Conservation (phyloP, 2,888 invertebrate genomes). For the Sinotaia quadrata region DNA sequence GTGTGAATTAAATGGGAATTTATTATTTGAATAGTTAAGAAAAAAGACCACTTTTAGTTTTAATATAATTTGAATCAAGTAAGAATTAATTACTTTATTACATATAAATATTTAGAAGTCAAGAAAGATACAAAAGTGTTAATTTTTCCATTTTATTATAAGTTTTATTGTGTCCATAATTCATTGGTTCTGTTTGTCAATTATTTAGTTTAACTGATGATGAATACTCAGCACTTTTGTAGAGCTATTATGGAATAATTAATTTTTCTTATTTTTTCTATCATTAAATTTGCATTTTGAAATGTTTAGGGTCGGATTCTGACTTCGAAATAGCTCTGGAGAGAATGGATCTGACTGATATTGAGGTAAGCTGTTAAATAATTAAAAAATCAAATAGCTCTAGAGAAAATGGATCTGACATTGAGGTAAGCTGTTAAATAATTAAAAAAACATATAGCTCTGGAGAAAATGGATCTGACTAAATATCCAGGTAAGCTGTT, state of each 20-base stretch:
- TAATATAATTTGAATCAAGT: no score
- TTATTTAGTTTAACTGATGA: no score
- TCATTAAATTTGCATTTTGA: neutral
- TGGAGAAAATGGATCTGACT: constrained; percentile 57
- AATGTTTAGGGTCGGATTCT: constrained; percentile 39
- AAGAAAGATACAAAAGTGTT: no score
- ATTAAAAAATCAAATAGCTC: no score
- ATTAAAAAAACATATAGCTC: no score
- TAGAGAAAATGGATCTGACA: constrained; percentile 56
- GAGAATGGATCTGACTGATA: constrained; percentile 53
- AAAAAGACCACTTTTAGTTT: no score
- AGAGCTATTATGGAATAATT: neutral
- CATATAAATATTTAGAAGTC: no score
- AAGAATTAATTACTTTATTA: no score
- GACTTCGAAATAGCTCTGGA: constrained; percentile 55
- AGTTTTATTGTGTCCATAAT: no score
- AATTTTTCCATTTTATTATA: neutral
- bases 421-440: constrained; percentile 45
- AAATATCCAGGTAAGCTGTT: constrained; percentile 44
- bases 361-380: constrained; percentile 45
- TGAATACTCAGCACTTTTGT: neutral
- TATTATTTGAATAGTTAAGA: no score
- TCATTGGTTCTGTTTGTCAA: no score
- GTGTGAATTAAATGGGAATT: no score
- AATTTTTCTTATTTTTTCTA: neutral